Base-by-base conservation (phyloP, 2,797 vertebrate species). In the Lophius americanus region DNA sequence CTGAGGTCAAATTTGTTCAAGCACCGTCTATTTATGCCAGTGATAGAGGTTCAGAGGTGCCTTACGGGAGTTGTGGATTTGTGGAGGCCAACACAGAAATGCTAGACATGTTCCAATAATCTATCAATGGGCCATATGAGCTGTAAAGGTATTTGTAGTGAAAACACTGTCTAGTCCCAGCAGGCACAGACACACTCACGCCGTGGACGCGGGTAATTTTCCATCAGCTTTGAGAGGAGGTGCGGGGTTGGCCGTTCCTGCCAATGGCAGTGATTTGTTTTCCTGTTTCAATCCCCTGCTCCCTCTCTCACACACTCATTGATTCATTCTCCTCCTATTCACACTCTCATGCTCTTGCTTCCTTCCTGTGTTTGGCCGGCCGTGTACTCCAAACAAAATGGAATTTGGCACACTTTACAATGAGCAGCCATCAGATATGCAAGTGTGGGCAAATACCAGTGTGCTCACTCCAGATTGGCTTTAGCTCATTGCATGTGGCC, bases 91-190 rank as follows among this genome's bases (percentile, higher is more conserved):
- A 70, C 71, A 73, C 70, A 82, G 77, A 78, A 84, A 85, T 72
- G 62, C 52, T 77, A 78, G 78, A 79, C 78, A 78, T 84, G 68
- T 89, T 82, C 83, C 75, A 80, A 85, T 84, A 89, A 87, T 87
- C 85, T 84, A 84, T 90, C 70, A 79, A 79, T 81, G 77, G 77
- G 76, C 73, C 85, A 82, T 77, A 77, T 81, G 83, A 81, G 79
- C 82, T 75, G 75, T 70, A 33, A 62, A 83, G 85, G 84, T 80
- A 83, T 85, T 86, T 88, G 86, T 83, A 91, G 84, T 89, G 81
- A 88, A 92, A 92, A 92, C 92, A 91, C 68, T 89, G 91, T 92
- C 87, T 90, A 76, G 75, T 81, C 84, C 74, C 67, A 75, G 63
- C 72, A 52, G 66, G 74, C 62, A 68, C 68, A 74, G 58, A 71